Conservation (phyloP, 1,140 invertebrate genomes). For the Pseudobourletiella spinata region DNA sequence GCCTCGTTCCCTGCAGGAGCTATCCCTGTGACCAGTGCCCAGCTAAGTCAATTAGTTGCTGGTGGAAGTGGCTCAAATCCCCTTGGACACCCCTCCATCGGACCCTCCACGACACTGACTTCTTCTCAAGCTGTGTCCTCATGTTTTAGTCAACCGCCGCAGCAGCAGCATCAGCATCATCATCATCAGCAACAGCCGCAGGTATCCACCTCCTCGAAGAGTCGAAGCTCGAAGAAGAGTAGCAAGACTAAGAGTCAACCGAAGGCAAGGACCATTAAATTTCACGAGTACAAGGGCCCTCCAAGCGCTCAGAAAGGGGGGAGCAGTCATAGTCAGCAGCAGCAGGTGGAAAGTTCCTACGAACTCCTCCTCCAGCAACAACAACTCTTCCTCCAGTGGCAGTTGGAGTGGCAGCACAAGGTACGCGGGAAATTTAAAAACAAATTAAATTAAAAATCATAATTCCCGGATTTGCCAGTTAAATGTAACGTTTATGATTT, state of each 20-base stretch:
- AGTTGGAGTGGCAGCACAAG: slow-evolving; percentile 69
- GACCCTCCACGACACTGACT: neutral
- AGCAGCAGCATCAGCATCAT: too few species aligned
- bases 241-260: slow-evolving; percentile 65
- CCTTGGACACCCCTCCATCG: neutral
- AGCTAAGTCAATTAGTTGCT: slow-evolving; percentile 8
- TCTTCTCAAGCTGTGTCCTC: neutral
- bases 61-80: neutral
- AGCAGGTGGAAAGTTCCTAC: slow-evolving; percentile 68
- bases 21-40: slow-evolving; percentile 13
- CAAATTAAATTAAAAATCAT: slow-evolving; percentile 3
- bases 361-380: slow-evolving; percentile 87
- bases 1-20: neutral
- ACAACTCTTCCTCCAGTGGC: slow-evolving; percentile 82
- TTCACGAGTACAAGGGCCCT: slow-evolving; percentile 96
- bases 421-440: slow-evolving; percentile 38
- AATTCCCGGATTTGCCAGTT: too few species aligned
- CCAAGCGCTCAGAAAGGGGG: slow-evolving; percentile 69
- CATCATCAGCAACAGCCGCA: slow-evolving; percentile 27
- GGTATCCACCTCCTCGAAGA: slow-evolving; percentile 20
- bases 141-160: slow-evolving; percentile 14
- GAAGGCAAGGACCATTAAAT: slow-evolving; percentile 88
- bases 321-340: slow-evolving; percentile 26
- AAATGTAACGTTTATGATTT: neutral
- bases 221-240: slow-evolving; percentile 28